Evolutionary conservation across 2,888 invertebrate species (phyloP).

Genomic region (Microctonus aethiopoides): DNA sequence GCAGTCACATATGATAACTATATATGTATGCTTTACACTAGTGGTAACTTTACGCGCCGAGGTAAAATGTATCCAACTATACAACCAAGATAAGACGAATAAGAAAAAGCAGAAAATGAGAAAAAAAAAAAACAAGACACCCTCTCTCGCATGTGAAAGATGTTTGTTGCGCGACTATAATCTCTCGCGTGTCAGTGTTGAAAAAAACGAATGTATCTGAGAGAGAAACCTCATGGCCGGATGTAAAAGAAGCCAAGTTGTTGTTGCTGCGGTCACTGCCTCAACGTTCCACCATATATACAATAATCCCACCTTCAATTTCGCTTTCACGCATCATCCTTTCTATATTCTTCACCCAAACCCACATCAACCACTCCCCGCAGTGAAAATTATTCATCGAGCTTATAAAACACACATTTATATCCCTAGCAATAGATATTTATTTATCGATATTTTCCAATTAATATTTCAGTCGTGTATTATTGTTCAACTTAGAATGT

Average conservation of each 20-base stretch:
- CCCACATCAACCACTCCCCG: slow-evolving; percentile 29
- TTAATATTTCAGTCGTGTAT: not conserved
- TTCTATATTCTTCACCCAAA: slow-evolving; percentile 17
- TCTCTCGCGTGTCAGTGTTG: not conserved
- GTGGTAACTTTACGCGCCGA: not conserved
- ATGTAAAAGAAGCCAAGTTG: slow-evolving; percentile 14
- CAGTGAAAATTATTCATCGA: slow-evolving; percentile 22
- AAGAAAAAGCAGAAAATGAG: not conserved
- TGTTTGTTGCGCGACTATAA: slow-evolving; percentile 13
- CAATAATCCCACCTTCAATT: slow-evolving; percentile 29
- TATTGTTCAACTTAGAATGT: not conserved
- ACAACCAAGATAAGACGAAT: slow-evolving; percentile 7
- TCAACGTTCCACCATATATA: slow-evolving; percentile 3
- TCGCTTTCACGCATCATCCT: slow-evolving; percentile 29
- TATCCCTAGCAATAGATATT: not conserved
- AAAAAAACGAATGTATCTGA: slow-evolving; percentile 18
- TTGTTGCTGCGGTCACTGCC: slow-evolving; percentile 27
- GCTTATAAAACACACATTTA: not conserved
- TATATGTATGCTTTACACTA: not conserved
- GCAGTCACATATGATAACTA: not conserved
- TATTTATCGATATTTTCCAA: slow-evolving; percentile 1
- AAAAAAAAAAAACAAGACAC: not conserved
- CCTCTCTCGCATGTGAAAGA: slow-evolving; percentile 3
- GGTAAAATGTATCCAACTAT: not conserved
- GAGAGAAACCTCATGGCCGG: slow-evolving; percentile 17